phyloP scores from a whole-genome alignment of 2,797 vertebrate genomes.

The Gymnopithys bicolor region DNA sequence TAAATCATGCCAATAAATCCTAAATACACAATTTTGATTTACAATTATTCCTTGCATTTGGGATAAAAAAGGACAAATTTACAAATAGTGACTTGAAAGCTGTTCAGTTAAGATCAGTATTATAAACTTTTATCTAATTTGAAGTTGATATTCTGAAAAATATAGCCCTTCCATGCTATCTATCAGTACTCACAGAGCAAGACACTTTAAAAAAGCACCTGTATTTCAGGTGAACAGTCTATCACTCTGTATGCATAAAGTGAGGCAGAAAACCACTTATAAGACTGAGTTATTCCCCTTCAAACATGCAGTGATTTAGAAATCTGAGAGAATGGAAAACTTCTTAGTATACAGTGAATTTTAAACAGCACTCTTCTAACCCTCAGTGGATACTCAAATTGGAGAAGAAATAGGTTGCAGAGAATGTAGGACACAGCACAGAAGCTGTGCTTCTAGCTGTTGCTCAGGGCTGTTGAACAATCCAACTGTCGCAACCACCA shows the following conservation, averaged over 20 bases:
- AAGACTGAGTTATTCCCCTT: slow-evolving; percentile 15
- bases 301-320: background rate
- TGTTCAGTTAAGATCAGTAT: background rate
- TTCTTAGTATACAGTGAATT: background rate
- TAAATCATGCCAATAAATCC: background rate
- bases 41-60: background rate
- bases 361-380: background rate
- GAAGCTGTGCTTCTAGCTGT: background rate
- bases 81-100: background rate
- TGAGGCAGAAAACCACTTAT: background rate
- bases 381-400: background rate
- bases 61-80: background rate
- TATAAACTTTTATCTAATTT: background rate
- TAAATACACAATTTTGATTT: background rate
- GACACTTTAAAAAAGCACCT: background rate
- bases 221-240: background rate
- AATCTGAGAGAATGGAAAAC: background rate
- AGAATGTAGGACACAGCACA: background rate
- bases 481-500: background rate
- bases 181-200: background rate
- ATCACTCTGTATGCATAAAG: background rate
- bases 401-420: background rate
- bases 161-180: background rate
- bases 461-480: background rate
- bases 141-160: background rate